phyloP scores from a whole-genome alignment of 2,113 vertebrate species.

The Antennarius striatus region DNA sequence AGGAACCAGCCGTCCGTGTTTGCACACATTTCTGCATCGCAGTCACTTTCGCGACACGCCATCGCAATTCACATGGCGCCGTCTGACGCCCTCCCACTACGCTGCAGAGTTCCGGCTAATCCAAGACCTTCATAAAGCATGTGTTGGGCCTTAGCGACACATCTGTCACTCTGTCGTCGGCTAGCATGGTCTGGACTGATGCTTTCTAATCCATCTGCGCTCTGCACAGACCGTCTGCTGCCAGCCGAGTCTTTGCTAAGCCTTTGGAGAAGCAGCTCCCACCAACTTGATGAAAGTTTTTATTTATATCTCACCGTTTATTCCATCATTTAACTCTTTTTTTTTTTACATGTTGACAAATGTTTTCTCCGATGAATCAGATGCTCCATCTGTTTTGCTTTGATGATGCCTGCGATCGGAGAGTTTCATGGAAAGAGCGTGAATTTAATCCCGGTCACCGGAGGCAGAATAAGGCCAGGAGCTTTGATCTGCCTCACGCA shows the following conservation, averaged over 20 bases:
- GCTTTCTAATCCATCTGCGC: slow-evolving; percentile 73
- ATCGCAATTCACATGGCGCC: slow-evolving; percentile 25
- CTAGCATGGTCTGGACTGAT: slow-evolving; percentile 57
- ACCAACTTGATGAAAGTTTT: slow-evolving; percentile 62
- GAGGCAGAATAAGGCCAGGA: slow-evolving; percentile 63
- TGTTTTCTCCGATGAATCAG: slow-evolving; percentile 60
- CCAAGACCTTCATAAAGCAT: slow-evolving; percentile 71
- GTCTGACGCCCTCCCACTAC: slow-evolving; percentile 33
- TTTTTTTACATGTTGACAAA: slow-evolving; percentile 51
- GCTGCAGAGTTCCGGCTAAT: slow-evolving; percentile 61
- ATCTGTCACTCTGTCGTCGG: slow-evolving; percentile 70
- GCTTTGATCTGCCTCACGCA: slow-evolving; percentile 79
- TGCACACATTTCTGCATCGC: slow-evolving; percentile 27
- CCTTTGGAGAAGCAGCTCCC: slow-evolving; percentile 54
- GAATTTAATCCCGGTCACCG: slow-evolving; percentile 70
- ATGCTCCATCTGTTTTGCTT: slow-evolving; percentile 54
- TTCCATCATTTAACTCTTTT: slow-evolving; percentile 29
- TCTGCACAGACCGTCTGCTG: slow-evolving; percentile 60
- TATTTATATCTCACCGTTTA: slow-evolving; percentile 52
- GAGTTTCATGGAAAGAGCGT: slow-evolving; percentile 51
- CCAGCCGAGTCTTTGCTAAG: slow-evolving; percentile 70
- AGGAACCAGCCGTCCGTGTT: slow-evolving; percentile 10
- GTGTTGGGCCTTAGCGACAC: slow-evolving; percentile 66
- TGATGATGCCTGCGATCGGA: slow-evolving; percentile 67
- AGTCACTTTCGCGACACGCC: slow-evolving; percentile 31